Percentiles rank a stretch among this genome's conserved stretches.
Evolutionary conservation across 2,113 vertebrate species (phyloP).

Genomic region (Oplegnathus fasciatus): DNA sequence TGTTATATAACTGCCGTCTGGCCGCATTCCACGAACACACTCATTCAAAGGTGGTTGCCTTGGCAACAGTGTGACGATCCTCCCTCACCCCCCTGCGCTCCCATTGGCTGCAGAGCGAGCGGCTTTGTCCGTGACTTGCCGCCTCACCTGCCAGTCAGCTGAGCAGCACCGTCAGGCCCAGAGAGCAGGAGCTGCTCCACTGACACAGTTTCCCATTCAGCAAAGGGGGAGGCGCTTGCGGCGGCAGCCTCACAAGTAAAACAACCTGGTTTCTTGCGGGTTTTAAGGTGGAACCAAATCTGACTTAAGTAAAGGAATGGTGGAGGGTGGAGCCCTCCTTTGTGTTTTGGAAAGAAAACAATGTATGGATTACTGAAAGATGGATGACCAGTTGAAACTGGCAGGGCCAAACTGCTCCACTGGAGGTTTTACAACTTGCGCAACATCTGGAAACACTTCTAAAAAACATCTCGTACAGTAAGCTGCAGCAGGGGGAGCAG

Average conservation of each 20-base stretch:
- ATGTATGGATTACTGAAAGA: conserved; percentile 16
- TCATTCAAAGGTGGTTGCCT: conserved; percentile 84
- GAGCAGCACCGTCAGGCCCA: conserved; percentile 67
- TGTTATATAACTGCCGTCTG: conserved; percentile 86
- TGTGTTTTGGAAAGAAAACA: conserved; percentile 36
- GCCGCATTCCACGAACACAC: conserved; percentile 82
- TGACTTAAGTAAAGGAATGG: conserved; percentile 26
- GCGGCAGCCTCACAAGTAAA: conserved; percentile 55
- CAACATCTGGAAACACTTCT: conserved; percentile 64
- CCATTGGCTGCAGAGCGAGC: conserved; percentile 66
- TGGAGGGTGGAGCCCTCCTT: conserved; percentile 6
- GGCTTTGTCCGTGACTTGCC: conserved; percentile 60
- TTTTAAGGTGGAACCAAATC: conserved; percentile 73
- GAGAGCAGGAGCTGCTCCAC: conserved; percentile 80
- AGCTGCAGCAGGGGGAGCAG: conserved; percentile 26
- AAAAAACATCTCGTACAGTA: conserved; percentile 50
- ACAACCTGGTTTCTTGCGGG: conserved; percentile 69
- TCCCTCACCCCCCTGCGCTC: conserved; percentile 38
- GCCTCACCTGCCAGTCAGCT: conserved; percentile 76
- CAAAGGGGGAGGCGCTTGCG: conserved; percentile 46
- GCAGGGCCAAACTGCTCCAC: not conserved
- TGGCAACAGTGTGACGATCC: conserved; percentile 74
- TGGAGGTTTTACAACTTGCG: conserved; percentile 31
- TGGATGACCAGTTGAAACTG: conserved; percentile 4
- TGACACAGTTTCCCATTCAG: conserved; percentile 85